Percentiles rank a stretch among this genome's conserved stretches.
Conservation (phyloP, 2,113 vertebrate genomes). For the Aegithalos caudatus region DNA sequence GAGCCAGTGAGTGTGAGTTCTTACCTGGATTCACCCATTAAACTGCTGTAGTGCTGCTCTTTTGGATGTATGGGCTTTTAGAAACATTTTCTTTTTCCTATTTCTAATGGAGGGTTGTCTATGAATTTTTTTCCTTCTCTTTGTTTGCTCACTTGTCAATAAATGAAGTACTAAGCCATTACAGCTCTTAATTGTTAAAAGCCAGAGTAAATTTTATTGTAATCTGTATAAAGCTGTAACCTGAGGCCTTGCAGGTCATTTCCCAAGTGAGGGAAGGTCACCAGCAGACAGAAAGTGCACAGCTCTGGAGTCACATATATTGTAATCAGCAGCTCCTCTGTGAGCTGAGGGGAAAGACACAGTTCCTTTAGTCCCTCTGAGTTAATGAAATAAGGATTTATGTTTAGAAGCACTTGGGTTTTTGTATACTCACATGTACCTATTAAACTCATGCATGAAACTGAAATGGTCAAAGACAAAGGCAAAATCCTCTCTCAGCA, state of each 20-base stretch:
- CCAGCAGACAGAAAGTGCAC: background rate
- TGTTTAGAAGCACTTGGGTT: background rate
- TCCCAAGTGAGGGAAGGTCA: background rate
- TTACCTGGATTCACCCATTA: background rate
- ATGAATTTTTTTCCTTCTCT: background rate
- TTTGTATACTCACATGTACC: background rate
- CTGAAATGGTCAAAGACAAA: fast-evolving
- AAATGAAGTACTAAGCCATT: background rate
- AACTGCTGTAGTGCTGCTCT: background rate
- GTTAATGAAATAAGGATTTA: background rate
- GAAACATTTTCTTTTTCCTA: background rate
- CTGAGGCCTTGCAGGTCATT: background rate
- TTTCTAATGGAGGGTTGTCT: background rate
- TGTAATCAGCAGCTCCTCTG: background rate
- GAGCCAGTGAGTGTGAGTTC: background rate
- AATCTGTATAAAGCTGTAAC: background rate
- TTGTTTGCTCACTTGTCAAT: background rate
- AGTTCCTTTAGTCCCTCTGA: background rate
- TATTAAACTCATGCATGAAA: background rate
- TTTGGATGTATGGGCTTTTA: background rate
- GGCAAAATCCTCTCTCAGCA: background rate
- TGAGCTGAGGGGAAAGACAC: background rate
- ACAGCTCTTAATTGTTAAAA: background rate
- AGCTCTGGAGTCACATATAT: background rate
- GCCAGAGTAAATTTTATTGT: background rate